Conservation (phyloP, 2,888 invertebrate species). For the Macrosiphum euphorbiae region DNA sequence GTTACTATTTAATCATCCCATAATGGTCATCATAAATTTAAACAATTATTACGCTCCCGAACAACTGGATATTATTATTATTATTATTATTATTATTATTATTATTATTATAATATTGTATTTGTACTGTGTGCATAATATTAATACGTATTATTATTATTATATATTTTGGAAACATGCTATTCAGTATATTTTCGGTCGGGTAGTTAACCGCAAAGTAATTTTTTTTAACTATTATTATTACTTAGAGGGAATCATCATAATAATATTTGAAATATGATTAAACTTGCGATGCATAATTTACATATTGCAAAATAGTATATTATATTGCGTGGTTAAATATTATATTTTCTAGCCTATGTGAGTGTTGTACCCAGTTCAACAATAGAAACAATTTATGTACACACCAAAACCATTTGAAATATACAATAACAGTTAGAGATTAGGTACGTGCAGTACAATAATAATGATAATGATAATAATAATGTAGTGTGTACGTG, state of each 20-base stretch:
- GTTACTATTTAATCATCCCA: slow-evolving; percentile 6
- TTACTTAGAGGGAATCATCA: not conserved
- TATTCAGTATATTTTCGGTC: not conserved
- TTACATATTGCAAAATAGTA: not conserved
- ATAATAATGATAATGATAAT: not conserved
- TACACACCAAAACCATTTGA: not conserved
- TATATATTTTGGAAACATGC: not conserved
- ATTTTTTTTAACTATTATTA: not conserved
- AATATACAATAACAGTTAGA: slow-evolving; percentile 5
- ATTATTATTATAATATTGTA: not conserved
- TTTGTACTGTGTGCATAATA: not conserved
- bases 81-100: too few species aligned
- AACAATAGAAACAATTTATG: slow-evolving; percentile 17
- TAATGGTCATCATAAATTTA: slow-evolving; percentile 14
- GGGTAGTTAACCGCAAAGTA: not conserved
- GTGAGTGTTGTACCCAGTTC: not conserved
- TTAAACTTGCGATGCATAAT: not conserved
- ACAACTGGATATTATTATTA: slow-evolving; percentile 9
- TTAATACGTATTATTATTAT: not conserved
- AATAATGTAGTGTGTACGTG: not conserved
- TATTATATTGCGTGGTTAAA: not conserved
- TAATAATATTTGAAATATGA: slow-evolving; percentile 6
- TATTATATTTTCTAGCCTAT: not conserved
- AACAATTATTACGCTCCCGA: not conserved
- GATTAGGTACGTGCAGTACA: not conserved